phyloP scores from a whole-genome alignment of 2,113 vertebrate genomes.

The Marcusenius ussheri region DNA sequence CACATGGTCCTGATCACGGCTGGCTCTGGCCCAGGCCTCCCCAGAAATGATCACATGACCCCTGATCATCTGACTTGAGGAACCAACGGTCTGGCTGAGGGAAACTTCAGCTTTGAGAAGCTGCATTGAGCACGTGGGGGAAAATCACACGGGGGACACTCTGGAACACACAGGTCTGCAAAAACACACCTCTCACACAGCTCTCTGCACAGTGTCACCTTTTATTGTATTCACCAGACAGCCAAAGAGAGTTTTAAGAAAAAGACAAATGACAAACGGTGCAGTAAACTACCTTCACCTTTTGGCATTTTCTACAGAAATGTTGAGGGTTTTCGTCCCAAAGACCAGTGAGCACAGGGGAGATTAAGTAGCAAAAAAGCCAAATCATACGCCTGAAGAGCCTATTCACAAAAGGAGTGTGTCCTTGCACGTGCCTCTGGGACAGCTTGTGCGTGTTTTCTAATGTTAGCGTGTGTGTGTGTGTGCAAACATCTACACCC shows the following conservation, averaged over 20 bases:
- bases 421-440: background rate
- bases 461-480: background rate
- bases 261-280: background rate
- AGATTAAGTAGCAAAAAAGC: background rate
- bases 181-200: background rate
- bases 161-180: background rate
- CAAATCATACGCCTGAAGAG: background rate
- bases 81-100: background rate
- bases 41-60: background rate
- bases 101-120: background rate
- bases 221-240: slow-evolving; percentile 12
- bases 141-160: background rate
- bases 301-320: background rate
- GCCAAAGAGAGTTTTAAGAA: background rate
- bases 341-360: background rate
- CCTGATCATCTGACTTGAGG: background rate
- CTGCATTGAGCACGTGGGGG: background rate
- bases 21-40: background rate
- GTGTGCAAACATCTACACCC: background rate
- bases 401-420: background rate
- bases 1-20: background rate
- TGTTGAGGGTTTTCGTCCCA: background rate
- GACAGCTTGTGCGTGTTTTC: background rate
- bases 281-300: background rate
- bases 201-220: background rate